Base-by-base conservation (phyloP, 2,888 invertebrate species). In the Fragum sueziense region DNA sequence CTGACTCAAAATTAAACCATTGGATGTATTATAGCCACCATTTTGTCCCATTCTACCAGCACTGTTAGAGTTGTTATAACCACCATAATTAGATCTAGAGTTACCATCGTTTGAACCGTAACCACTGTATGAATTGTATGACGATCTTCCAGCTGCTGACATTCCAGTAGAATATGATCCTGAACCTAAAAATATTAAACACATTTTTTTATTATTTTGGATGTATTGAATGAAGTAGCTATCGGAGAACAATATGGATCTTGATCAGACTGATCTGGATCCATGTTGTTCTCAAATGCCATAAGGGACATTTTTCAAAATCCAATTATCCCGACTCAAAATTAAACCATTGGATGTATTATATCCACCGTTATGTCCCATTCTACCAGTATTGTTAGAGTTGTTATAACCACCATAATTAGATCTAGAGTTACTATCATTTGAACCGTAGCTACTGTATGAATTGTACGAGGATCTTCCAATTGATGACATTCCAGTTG, bases 81-180 rank as follows among this genome's bases (percentile, higher is more conserved):
- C 14, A 61, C 31, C 31, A 31, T 61, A 61, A 17, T n/a, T n/a
- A n/a, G n/a, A n/a, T n/a, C n/a, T n/a, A n/a, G n/a, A n/a, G n/a
- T n/a, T n/a, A n/a, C 61, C 61, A 31, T 3, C 69, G 59, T 71
- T 54, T 61, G 54, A 62, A 37, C 33, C 51, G 68, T 72, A 62
- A 29, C 70, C 54, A 68, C 72, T 73, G 61, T 76, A 65, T 51
- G 75, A 71, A 31, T 68, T 54, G 31, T 71, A 76, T 14, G 69
- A 76, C 2, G 71, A 67, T 52, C 67, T 76, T 52, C 69, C 27
- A 20, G 73, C 76, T 27, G 61, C 27, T 4, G 57, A 57, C 33
- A 31, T 27, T 27, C 61, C 61, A 29, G 61, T 61, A 14, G 61
- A 61, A 20, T 51, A 57, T 41, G 47, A 37, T 51, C 61, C 74